phyloP scores from a whole-genome alignment of 2,888 invertebrate species.

The Apodemia zela region DNA sequence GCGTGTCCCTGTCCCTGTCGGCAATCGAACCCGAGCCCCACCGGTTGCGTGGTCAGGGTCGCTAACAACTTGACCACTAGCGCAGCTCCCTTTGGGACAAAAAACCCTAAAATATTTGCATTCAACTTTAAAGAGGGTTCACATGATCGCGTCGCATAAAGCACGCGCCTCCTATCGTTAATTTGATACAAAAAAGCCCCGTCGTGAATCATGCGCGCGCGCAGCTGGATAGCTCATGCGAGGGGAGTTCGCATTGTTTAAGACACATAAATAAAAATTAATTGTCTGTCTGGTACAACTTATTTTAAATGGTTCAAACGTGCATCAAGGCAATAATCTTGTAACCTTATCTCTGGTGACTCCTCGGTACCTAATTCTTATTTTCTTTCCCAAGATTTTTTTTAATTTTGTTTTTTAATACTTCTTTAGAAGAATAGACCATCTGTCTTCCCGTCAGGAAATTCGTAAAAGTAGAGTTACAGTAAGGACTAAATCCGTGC shows the following conservation, averaged over 20 bases:
- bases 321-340: not conserved
- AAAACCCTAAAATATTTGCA: not conserved
- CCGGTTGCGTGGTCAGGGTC: too few species aligned
- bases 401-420: too few species aligned
- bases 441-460: too few species aligned
- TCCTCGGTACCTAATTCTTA: not conserved
- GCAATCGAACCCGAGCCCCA: too few species aligned
- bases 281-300: conserved; percentile 3
- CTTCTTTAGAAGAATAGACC: too few species aligned
- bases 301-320: not conserved
- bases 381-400: too few species aligned
- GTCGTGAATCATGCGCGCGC: not conserved
- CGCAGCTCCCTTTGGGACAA: too few species aligned
- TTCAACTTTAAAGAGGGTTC: not conserved
- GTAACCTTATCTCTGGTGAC: not conserved
- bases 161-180: conserved; percentile 7
- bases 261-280: conserved; percentile 12
- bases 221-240: conserved; percentile 11
- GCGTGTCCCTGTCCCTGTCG: too few species aligned
- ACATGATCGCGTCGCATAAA: conserved; percentile 2
- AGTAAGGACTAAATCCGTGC: too few species aligned
- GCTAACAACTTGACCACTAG: too few species aligned
- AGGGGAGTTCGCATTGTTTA: conserved; percentile 10
- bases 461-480: too few species aligned
- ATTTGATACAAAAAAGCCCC: conserved; percentile 10